phyloP scores from a whole-genome alignment of 2,113 vertebrate genomes.

The Gymnarchus niloticus region DNA sequence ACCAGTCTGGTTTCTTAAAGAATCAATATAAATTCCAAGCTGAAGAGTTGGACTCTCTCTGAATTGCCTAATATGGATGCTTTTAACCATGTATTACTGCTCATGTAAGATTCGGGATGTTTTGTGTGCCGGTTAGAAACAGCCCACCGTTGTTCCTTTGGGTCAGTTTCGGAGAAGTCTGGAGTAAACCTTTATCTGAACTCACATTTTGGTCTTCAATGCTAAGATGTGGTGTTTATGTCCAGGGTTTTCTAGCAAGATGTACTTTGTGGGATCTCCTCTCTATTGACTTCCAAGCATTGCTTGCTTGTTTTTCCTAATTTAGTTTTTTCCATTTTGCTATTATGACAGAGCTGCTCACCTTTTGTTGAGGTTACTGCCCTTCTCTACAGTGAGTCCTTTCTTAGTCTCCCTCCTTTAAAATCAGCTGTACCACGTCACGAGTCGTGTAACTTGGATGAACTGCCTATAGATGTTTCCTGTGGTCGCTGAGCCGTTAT shows the following conservation, averaged over 20 bases:
- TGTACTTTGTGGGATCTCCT: neutral
- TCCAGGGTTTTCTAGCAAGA: too few species aligned
- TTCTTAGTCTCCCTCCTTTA: neutral
- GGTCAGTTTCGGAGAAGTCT: neutral
- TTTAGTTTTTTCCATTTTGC: neutral
- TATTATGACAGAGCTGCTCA: neutral
- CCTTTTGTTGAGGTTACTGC: neutral
- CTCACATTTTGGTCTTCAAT: neutral
- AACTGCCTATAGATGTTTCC: neutral
- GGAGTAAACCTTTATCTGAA: neutral
- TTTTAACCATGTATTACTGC: slow-evolving; percentile 57
- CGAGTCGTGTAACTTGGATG: neutral
- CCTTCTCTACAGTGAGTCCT: neutral
- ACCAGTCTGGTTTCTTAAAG: slow-evolving; percentile 54
- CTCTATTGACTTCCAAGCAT: neutral
- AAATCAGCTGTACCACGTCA: neutral
- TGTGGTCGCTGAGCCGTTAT: neutral
- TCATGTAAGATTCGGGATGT: neutral
- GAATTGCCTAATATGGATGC: slow-evolving; percentile 56
- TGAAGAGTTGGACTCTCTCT: slow-evolving; percentile 37
- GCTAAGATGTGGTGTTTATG: neutral
- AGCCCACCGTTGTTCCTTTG: neutral
- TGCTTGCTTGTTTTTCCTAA: neutral
- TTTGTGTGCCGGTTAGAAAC: neutral
- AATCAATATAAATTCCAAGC: slow-evolving; percentile 50